These are phyloP conservation scores for Gnatocerus cornutus DNA, from an alignment of 2,888 invertebrate genomes.

Conservation along the genomic window DNA sequence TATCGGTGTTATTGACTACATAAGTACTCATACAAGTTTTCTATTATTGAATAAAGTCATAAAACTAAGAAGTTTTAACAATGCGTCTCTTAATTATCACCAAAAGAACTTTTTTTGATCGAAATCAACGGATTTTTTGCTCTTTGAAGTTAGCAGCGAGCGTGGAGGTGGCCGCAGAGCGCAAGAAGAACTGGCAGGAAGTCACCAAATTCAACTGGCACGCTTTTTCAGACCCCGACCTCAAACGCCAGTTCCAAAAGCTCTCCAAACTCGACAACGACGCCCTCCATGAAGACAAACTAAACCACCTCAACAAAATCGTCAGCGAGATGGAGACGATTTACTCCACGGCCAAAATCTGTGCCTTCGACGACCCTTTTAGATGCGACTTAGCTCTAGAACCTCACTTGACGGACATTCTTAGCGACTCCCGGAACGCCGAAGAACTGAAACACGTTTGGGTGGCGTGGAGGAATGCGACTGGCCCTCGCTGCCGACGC, in stretches of 20 bases:
- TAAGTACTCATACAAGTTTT: no score
- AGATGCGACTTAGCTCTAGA: conserved; percentile 84
- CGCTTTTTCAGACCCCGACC: conserved; percentile 78
- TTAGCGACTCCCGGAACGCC: conserved; percentile 81
- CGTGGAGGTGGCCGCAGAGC: conserved; percentile 72
- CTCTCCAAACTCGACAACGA: conserved; percentile 82
- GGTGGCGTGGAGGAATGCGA: conserved; percentile 86
- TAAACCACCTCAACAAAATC: conserved; percentile 76
- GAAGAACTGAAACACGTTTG: conserved; percentile 86
- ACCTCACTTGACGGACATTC: conserved; percentile 82
- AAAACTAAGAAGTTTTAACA: no score
- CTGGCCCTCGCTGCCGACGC: conserved; percentile 74
- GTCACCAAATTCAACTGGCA: conserved; percentile 75
- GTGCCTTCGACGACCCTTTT: conserved; percentile 76
- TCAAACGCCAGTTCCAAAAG: conserved; percentile 84
- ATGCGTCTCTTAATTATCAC: no score
- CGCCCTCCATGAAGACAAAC: conserved; percentile 81
- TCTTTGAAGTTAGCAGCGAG: conserved; percentile 69
- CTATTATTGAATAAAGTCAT: no score
- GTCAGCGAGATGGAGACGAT: conserved; percentile 84
- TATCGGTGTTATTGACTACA: no score
- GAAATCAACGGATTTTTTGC: no score
- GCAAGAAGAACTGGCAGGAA: conserved; percentile 78
- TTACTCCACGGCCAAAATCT: conserved; percentile 86
- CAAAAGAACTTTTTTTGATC: no score